A percentile compares a stretch with the other conserved stretches of the same genome.
Conservation (phyloP, 2,797 vertebrate genomes). For the Coregonus sp. region DNA sequence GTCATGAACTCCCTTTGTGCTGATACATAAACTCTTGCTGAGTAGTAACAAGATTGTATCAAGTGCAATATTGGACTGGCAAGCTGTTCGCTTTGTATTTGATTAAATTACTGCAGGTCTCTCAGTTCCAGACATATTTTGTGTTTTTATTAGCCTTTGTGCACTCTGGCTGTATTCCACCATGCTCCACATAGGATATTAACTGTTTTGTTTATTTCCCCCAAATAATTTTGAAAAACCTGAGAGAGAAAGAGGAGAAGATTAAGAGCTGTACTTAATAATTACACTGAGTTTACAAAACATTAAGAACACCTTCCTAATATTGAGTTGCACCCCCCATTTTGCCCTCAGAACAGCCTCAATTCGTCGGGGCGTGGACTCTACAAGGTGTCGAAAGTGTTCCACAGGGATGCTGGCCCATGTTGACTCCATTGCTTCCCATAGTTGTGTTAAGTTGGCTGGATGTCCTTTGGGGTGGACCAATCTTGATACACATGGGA, state of each 20-base stretch:
- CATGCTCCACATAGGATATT: background rate
- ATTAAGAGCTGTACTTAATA: background rate
- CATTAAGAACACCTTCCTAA: too few relatives aligned
- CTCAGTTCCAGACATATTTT: background rate
- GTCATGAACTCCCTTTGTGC: background rate
- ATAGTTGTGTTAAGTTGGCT: too few relatives aligned
- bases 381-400: too few relatives aligned
- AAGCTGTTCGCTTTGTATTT: background rate
- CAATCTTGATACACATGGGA: too few relatives aligned
- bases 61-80: background rate
- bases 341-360: too few relatives aligned
- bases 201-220: background rate
- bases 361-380: too few relatives aligned
- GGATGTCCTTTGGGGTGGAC: too few relatives aligned
- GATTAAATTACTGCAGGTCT: slow-evolving; percentile 8
- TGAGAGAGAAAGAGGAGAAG: background rate
- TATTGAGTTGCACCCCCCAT: too few relatives aligned
- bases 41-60: background rate
- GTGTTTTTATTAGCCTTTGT: background rate
- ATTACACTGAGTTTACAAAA: background rate
- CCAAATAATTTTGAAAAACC: background rate
- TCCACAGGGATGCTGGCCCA: too few relatives aligned
- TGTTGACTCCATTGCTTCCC: too few relatives aligned
- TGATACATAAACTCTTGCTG: background rate
- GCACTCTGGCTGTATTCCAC: background rate